phyloP scores from a whole-genome alignment of 1,140 invertebrate species.

The Aradophagus sp. region DNA sequence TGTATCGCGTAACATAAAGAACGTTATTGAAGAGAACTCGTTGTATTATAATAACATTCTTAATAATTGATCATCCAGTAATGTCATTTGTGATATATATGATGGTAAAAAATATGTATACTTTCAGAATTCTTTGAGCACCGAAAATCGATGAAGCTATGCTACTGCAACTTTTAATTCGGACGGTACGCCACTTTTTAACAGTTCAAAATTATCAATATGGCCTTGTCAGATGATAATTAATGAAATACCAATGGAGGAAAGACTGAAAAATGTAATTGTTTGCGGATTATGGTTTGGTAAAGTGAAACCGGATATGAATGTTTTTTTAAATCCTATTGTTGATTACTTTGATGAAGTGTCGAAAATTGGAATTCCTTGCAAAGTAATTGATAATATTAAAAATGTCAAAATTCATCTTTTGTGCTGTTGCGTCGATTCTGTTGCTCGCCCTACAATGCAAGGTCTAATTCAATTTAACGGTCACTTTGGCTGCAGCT shows the following conservation, averaged over 20 bases:
- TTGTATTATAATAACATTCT: constrained; percentile 11
- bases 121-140: neutral
- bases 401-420: neutral
- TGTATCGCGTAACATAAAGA: constrained; percentile 3
- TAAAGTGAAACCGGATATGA: constrained; percentile 8
- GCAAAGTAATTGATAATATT: neutral
- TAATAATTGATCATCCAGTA: neutral
- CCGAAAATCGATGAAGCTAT: neutral
- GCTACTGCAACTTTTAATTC: constrained; percentile 6
- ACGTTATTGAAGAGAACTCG: neutral
- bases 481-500: constrained; percentile 3
- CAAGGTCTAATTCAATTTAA: constrained; percentile 3
- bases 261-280: neutral
- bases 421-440: constrained; percentile 6
- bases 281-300: constrained; percentile 6
- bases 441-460: constrained; percentile 1
- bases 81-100: neutral
- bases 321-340: constrained; percentile 3
- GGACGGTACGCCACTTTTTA: constrained; percentile 3
- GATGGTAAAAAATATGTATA: constrained; percentile 4
- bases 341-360: constrained; percentile 2
- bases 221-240: constrained; percentile 7
- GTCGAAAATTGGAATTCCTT: neutral
- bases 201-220: constrained; percentile 4
- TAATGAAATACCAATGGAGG: constrained; percentile 5